phyloP scores from a whole-genome alignment of 2,797 vertebrate genomes.

The Acropternis orthonyx region DNA sequence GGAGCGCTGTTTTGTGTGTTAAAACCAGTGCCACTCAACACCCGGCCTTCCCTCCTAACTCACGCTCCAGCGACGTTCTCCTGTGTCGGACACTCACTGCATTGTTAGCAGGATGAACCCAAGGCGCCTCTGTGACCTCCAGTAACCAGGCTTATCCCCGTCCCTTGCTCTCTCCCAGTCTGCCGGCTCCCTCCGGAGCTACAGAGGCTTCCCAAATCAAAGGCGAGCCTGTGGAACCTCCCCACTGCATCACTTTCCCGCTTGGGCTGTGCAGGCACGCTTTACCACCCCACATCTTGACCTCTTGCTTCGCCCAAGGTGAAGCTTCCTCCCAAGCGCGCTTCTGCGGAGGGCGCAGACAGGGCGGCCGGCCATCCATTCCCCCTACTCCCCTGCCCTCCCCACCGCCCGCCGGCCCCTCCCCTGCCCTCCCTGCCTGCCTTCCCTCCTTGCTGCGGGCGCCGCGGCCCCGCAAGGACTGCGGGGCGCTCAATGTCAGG shows the following conservation, averaged over 20 bases:
- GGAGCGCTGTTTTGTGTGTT: accelerated
- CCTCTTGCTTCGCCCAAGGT: background rate
- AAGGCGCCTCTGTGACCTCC: background rate
- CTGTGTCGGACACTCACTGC: background rate
- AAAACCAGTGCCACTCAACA: accelerated
- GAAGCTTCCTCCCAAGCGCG: background rate
- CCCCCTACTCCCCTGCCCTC: too few species aligned
- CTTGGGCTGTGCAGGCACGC: too few species aligned
- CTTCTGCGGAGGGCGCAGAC: accelerated
- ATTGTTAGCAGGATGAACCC: background rate
- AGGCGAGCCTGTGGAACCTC: accelerated
- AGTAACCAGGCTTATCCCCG: accelerated
- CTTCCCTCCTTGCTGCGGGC: background rate
- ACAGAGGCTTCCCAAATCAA: too few species aligned
- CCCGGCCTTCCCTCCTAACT: background rate
- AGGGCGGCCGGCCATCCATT: too few species aligned
- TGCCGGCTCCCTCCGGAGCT: background rate
- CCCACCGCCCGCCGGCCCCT: background rate
- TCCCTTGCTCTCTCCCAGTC: background rate
- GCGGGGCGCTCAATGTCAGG: conserved; percentile 55
- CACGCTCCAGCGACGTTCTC: background rate
- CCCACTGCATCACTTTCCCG: background rate
- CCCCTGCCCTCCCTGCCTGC: background rate
- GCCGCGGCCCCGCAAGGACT: conserved; percentile 40
- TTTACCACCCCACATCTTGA: too few species aligned